Conservation (phyloP, 2,113 vertebrate species). For the Uria lomvia region DNA sequence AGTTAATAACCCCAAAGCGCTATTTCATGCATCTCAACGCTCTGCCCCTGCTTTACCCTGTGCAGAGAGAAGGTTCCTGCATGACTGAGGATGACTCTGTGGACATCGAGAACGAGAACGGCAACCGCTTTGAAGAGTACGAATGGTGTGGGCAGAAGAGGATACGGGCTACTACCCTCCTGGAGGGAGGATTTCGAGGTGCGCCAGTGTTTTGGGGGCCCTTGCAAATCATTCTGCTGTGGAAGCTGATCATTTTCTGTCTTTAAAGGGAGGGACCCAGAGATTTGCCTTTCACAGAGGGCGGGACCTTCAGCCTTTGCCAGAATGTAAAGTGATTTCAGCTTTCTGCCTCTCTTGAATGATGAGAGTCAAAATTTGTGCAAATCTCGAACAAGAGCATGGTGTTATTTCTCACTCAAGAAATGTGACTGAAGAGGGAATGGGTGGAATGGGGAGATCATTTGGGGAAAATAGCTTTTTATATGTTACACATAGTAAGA, state of each 20-base stretch:
- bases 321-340: background rate
- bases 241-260: background rate
- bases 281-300: background rate
- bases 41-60: conserved; percentile 55
- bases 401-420: background rate
- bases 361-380: background rate
- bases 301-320: background rate
- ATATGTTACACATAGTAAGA: conserved; percentile 62
- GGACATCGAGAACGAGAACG: conserved; percentile 93
- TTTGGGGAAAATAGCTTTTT: conserved; percentile 59
- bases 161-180: conserved; percentile 93
- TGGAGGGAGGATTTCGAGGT: conserved; percentile 99
- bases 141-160: conserved; percentile 99
- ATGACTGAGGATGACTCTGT: conserved; percentile 92
- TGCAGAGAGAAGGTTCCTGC: conserved; percentile 91
- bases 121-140: conserved; percentile 95
- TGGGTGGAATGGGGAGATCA: background rate
- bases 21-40: background rate
- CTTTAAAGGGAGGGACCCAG: background rate
- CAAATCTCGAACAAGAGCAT: background rate
- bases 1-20: background rate
- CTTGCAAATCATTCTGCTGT: background rate
- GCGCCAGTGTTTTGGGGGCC: background rate
- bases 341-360: background rate
- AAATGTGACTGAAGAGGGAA: background rate